phyloP scores from a whole-genome alignment of 2,888 invertebrate genomes.

The Liopterus haemorrhoidalis region DNA sequence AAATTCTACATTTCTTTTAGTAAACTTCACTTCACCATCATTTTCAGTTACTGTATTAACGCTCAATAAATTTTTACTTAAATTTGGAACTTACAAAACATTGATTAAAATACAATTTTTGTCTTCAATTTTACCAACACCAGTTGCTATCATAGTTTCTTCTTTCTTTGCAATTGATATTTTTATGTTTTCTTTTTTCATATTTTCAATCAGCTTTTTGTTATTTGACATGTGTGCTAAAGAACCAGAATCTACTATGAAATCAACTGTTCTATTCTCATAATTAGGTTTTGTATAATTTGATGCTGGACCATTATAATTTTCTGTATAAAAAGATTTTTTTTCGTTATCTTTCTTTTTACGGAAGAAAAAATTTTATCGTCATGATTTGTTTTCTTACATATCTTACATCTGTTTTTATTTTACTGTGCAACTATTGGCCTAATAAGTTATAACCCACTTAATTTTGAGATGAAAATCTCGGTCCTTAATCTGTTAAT shows the following conservation, averaged over 20 bases:
- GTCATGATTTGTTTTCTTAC: conserved; percentile 7
- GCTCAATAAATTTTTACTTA: conserved; percentile 9
- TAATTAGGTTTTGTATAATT: neutral
- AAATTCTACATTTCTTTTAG: conserved; percentile 7
- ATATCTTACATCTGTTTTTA: too few species aligned
- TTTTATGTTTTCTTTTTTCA: neutral
- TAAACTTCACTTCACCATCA: conserved; percentile 8
- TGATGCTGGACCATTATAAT: too few species aligned
- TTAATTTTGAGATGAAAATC: too few species aligned
- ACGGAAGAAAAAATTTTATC: conserved; percentile 6
- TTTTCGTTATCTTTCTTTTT: conserved; percentile 1
- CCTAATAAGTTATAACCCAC: too few species aligned
- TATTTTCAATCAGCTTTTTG: neutral
- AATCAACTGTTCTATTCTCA: too few species aligned
- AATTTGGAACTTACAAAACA: conserved; percentile 6
- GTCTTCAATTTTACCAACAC: conserved; percentile 2
- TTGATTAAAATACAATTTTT: conserved; percentile 2
- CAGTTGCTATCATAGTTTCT: conserved; percentile 4
- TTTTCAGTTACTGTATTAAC: conserved; percentile 9
- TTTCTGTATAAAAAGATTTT: neutral
- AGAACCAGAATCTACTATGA: neutral
- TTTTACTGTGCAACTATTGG: too few species aligned
- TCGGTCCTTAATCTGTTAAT: too few species aligned
- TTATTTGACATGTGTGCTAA: conserved; percentile 4
- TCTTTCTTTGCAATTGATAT: conserved; percentile 8